Evolutionary conservation across 2,113 vertebrate genomes (phyloP).

Genomic region (Notiomystis cincta): DNA sequence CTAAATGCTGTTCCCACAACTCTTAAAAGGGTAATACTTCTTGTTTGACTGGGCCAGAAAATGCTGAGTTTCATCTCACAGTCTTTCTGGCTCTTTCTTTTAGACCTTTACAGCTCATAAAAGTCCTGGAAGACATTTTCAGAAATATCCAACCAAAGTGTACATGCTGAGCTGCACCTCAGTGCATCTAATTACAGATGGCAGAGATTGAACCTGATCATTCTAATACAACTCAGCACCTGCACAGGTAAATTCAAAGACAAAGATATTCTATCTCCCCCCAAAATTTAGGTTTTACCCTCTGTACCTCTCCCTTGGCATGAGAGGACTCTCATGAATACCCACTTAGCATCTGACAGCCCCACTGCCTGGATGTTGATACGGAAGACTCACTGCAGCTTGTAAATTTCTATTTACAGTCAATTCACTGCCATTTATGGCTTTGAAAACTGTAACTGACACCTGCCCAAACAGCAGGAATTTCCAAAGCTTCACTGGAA

Average conservation of each 20-base stretch:
- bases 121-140: neutral
- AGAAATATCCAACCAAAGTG: neutral
- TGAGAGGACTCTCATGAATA: neutral
- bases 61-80: neutral
- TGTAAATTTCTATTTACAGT: neutral
- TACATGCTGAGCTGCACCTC: neutral
- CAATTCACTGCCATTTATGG: neutral
- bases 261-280: neutral
- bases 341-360: neutral
- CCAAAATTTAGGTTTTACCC: neutral
- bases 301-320: neutral
- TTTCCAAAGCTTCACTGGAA: neutral
- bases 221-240: neutral
- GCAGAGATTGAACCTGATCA: neutral
- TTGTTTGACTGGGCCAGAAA: conserved; percentile 8
- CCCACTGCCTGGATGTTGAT: neutral
- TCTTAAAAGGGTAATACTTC: conserved; percentile 5
- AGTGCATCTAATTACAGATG: neutral
- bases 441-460: conserved; percentile 1
- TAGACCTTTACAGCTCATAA: neutral
- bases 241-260: neutral
- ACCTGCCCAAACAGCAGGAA: neutral
- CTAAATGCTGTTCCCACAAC: neutral
- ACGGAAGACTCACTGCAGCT: neutral
- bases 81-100: neutral